Base-by-base conservation (phyloP, 2,113 vertebrate species). In the Prunella himalayana region DNA sequence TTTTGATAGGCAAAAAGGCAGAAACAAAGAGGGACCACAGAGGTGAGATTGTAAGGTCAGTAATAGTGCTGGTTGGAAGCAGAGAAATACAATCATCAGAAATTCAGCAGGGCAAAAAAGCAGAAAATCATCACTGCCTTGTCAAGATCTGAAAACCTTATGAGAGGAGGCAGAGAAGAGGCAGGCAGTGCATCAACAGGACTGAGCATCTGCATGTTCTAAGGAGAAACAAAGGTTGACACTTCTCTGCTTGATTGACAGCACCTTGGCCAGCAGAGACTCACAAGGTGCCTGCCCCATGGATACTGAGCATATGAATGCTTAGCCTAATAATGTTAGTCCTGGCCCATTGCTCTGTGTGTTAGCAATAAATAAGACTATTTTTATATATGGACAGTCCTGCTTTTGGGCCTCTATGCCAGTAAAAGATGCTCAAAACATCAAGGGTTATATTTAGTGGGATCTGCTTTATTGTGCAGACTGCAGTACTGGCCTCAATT, bases 221-320 rank as follows among this genome's bases (percentile, higher is more conserved):
- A 44, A 88, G 75, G 63, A 86, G 82, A 76, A 92, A 76, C 63
- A 93, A 89, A 82, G 85, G 78, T 16, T 90, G 61, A 53, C 45
- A 14, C 1, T 11, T 64, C 19, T 90, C 61, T 90, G 24, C 50
- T 47, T 95, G 88, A 93, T 15, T 95, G 92, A 77, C 94, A 93
- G 88, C 50, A 65, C 90, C 35, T 86, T 90, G 92, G 92, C 75
- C 85, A 72, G 82, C 78, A 94, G 90, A 96, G 94, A 53, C 18
- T 79, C 3, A 0, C 66, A 57, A 96, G 95, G 94, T 91, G 84
- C 54, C 84, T 87, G 87, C 84, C 65, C 87, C 4, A 9, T 69
- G 73, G 82, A 91, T 79, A 91, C 78, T n/a, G 44, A 91, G 87
- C 92, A 85, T 68, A 82, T 80, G 79, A 95, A 94, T 76, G 70